Conservation (phyloP, 2,113 vertebrate species). For the Tenrec ecaudatus region DNA sequence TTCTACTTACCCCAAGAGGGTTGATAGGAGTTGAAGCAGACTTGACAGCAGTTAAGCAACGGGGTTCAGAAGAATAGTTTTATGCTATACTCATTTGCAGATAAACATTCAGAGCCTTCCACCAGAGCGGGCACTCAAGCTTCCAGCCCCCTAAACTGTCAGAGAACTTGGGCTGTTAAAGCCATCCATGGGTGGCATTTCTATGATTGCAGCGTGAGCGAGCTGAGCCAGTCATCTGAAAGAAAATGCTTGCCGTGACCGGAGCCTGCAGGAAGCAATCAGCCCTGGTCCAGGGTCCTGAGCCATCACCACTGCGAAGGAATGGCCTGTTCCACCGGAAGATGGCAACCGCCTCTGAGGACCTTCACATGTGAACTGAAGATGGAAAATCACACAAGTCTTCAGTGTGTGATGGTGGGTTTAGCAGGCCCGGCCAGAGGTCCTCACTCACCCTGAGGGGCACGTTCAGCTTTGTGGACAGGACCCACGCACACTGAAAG, state of each 20-base stretch:
- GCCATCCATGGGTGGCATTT: too few relatives aligned
- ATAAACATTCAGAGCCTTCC: not conserved
- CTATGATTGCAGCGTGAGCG: not conserved
- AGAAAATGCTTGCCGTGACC: conserved; percentile 6
- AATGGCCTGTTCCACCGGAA: not conserved
- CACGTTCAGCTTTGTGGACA: not conserved
- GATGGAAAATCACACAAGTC: not conserved
- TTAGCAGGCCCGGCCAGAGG: not conserved
- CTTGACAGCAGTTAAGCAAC: too few relatives aligned
- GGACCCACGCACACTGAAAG: not conserved
- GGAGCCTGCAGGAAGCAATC: not conserved
- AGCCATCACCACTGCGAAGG: not conserved
- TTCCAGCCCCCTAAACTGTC: too few relatives aligned
- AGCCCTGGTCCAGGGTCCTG: not conserved
- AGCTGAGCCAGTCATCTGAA: not conserved
- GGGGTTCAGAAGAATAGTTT: not conserved
- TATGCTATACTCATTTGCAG: not conserved
- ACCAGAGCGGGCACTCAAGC: too few relatives aligned
- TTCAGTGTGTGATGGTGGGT: not conserved
- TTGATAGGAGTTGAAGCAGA: too few relatives aligned
- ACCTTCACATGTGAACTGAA: conserved; percentile 14
- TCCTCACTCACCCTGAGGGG: not conserved
- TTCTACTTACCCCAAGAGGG: too few relatives aligned
- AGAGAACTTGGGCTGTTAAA: too few relatives aligned
- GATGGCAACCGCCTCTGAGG: not conserved